A percentile compares a stretch with the other conserved stretches of the same genome.
phyloP scores from a whole-genome alignment of 2,888 invertebrate species.

The Polia nebulosa region DNA sequence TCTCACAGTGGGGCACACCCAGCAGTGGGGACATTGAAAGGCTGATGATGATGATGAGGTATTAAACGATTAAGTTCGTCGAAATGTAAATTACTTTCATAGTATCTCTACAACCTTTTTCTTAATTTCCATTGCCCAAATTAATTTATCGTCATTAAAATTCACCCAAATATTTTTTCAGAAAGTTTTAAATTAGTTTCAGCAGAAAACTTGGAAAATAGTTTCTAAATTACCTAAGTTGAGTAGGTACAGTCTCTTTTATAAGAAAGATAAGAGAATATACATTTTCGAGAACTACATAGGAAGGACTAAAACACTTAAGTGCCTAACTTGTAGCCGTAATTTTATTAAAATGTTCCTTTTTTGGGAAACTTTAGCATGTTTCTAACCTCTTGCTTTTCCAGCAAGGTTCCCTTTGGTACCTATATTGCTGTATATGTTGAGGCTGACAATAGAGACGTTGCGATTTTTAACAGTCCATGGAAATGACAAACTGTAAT shows the following conservation, averaged over 20 bases:
- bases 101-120: neutral
- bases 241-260: constrained; percentile 53
- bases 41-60: too few relatives aligned
- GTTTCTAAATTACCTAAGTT: constrained; percentile 61
- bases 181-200: constrained; percentile 57
- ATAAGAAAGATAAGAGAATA: constrained; percentile 57
- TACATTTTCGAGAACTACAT: constrained; percentile 54
- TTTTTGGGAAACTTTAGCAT: constrained; percentile 22
- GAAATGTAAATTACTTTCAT: too few relatives aligned
- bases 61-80: too few relatives aligned
- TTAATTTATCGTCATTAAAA: constrained; percentile 38
- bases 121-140: constrained; percentile 17
- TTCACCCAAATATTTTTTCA: constrained; percentile 29
- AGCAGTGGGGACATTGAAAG: too few relatives aligned
- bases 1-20: too few relatives aligned
- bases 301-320: constrained; percentile 54
- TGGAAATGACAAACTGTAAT: too few relatives aligned
- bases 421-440: neutral
- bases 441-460: too few relatives aligned
- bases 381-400: constrained; percentile 8
- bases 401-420: neutral
- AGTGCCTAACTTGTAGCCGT: constrained; percentile 50
- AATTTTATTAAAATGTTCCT: constrained; percentile 51
- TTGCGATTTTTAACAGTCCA: neutral
- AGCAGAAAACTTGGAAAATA: constrained; percentile 53